phyloP scores from a whole-genome alignment of 2,888 invertebrate species.

The Homarus gammarus region DNA sequence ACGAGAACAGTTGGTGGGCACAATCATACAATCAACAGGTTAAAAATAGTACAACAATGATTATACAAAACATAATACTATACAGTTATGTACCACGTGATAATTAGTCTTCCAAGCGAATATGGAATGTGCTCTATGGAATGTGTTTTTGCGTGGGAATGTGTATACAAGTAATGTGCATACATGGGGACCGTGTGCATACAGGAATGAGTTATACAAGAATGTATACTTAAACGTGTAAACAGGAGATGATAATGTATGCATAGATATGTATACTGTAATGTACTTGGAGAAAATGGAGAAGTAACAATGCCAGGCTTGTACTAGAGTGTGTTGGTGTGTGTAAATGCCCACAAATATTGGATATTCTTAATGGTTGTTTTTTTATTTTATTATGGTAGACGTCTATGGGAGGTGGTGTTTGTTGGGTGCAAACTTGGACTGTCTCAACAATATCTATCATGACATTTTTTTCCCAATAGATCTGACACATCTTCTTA shows the following conservation, averaged over 20 bases:
- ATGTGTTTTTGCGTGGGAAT: slow-evolving; percentile 8
- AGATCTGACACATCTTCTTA: slow-evolving; percentile 29
- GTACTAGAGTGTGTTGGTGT: slow-evolving; percentile 22
- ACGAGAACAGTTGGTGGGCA: slow-evolving; percentile 58
- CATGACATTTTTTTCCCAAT: too few relatives aligned
- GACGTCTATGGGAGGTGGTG: not conserved
- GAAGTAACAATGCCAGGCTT: slow-evolving; percentile 1
- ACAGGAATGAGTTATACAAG: not conserved
- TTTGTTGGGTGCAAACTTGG: not conserved
- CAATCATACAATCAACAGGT: slow-evolving; percentile 30
- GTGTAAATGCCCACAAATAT: slow-evolving; percentile 14
- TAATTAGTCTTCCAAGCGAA: slow-evolving; percentile 18
- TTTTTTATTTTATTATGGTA: too few relatives aligned
- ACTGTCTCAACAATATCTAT: not conserved
- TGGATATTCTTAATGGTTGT: too few relatives aligned
- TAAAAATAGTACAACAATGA: slow-evolving; percentile 50
- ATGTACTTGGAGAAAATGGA: not conserved
- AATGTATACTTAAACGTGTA: not conserved
- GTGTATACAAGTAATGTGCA: not conserved
- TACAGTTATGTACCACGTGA: slow-evolving; percentile 52
- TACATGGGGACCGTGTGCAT: too few relatives aligned
- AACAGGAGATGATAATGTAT: not conserved
- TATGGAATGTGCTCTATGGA: slow-evolving; percentile 8
- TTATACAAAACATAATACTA: slow-evolving; percentile 42
- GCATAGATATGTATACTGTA: not conserved